Percentiles rank a stretch among this genome's conserved stretches.
Evolutionary conservation across 2,797 vertebrate species (phyloP).

Genomic region (Octomys mimax): DNA sequence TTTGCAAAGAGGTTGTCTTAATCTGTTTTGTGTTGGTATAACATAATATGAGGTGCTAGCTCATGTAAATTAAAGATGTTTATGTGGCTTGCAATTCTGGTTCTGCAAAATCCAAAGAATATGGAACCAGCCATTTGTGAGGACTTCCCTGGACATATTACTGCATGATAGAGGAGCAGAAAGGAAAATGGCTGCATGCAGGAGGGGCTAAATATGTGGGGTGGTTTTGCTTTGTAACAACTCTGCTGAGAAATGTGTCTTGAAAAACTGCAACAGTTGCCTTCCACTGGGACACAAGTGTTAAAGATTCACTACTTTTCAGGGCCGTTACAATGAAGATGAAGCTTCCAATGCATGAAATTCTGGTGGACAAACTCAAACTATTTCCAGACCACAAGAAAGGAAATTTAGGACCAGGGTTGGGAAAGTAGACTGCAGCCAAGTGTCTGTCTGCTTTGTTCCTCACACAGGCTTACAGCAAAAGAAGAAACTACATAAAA

Average conservation of each 20-base stretch:
- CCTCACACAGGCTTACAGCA: not conserved
- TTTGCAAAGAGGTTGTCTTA: not conserved
- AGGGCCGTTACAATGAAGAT: not conserved
- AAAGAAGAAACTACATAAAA: not conserved
- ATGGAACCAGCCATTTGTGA: not conserved
- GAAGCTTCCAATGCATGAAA: not conserved
- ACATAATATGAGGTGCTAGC: not conserved
- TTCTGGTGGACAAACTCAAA: not conserved
- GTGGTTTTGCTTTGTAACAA: not conserved
- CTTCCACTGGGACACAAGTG: not conserved
- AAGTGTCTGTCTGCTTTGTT: not conserved
- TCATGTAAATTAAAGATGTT: not conserved
- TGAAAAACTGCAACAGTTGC: too few relatives aligned
- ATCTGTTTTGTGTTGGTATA: not conserved
- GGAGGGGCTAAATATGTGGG: not conserved
- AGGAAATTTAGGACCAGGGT: not conserved
- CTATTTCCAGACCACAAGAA: not conserved
- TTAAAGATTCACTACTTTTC: not conserved
- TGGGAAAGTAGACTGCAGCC: not conserved
- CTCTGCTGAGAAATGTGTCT: not conserved
- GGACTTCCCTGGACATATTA: not conserved
- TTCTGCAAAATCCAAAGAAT: not conserved
- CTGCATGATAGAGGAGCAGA: not conserved
- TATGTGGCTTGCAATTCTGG: not conserved
- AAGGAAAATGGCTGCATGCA: not conserved